phyloP scores from a whole-genome alignment of 2,113 vertebrate genomes.

The Empidonax traillii region DNA sequence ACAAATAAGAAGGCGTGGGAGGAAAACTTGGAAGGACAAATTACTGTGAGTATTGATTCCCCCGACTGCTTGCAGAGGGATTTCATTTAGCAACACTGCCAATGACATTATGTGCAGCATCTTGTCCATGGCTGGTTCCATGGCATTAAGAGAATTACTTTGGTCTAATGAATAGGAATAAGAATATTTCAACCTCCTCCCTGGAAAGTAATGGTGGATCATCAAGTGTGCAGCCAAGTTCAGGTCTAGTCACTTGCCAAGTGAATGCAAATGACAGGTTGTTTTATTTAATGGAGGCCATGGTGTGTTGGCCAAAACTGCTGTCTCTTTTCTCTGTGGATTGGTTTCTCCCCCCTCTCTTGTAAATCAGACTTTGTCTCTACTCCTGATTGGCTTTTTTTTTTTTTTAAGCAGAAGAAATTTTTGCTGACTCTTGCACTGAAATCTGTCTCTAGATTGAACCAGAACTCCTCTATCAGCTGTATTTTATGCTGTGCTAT shows the following conservation, averaged over 20 bases:
- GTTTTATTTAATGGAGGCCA: conserved; percentile 43
- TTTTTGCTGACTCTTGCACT: conserved; percentile 27
- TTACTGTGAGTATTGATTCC: conserved; percentile 20
- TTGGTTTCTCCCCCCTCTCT: neutral
- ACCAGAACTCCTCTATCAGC: neutral
- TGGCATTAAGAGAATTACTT: conserved; percentile 72
- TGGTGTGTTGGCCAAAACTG: conserved; percentile 19
- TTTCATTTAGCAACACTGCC: conserved; percentile 69
- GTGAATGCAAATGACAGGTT: conserved; percentile 32
- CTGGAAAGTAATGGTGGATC: conserved; percentile 58
- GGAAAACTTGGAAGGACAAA: conserved; percentile 60
- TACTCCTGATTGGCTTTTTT: neutral
- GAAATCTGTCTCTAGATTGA: neutral
- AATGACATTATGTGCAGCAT: conserved; percentile 69
- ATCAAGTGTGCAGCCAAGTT: conserved; percentile 50
- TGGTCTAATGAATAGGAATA: conserved; percentile 71
- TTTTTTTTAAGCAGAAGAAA: neutral
- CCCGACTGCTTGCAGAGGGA: conserved; percentile 61
- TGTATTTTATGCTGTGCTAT: neutral
- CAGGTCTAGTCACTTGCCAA: conserved; percentile 50
- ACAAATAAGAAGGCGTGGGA: neutral
- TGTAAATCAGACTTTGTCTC: conserved; percentile 27
- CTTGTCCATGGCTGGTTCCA: conserved; percentile 66
- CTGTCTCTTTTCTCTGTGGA: conserved; percentile 14
- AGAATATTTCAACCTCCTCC: conserved; percentile 64